Evolutionary conservation across 2,113 vertebrate genomes (phyloP), one percentile per base, ranked within the genome.

Genomic region (Lamprotornis superbus): DNA sequence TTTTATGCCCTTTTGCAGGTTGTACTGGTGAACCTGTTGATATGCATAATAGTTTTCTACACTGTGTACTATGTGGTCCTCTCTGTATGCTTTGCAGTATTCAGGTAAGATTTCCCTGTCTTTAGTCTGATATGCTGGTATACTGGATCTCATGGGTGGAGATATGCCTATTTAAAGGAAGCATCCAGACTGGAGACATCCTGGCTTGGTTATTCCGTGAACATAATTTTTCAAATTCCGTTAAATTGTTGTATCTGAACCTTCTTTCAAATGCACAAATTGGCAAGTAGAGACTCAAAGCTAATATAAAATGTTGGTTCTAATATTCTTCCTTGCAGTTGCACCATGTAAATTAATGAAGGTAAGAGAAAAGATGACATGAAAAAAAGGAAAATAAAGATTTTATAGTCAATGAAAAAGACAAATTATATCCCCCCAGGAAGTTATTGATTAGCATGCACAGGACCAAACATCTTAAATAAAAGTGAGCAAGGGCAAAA

Each of bases 1-100:
- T 49, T 25, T 93, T 74, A 37, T 63, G 22, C 86, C 49, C 82
- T 80, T 94, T 86, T 57, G 23, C 95, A 98, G 98, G 97, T 97
- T 74, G 97, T 98, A 89, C 92, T 99, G 71, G 56, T 97, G 93
- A 98, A 98, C 50, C 94, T 99, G 80, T 93, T 98, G 83, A 87
- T 98, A 49, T 98, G 98, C 91, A 87, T 98, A 90, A 33, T 97
- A 91, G 97, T 98, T 93, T 98, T 99, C 97, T 98, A 98, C 87
- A 94, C 97, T 21, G 95, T 99, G 37, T 99, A 98, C 93, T 99
- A 98, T 23, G 96, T 98, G 97, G 97, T 98, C 56, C 98, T 98
- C 19, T 98, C 98, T 7, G 84, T 98, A 65, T 98, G 98, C 91
- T 98, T 98, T 27, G 96, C 98, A 87, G 96, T 87, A 42, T 98